Evolutionary conservation across 2,113 vertebrate genomes (phyloP).

Genomic region (Neolamprologus variostigma): DNA sequence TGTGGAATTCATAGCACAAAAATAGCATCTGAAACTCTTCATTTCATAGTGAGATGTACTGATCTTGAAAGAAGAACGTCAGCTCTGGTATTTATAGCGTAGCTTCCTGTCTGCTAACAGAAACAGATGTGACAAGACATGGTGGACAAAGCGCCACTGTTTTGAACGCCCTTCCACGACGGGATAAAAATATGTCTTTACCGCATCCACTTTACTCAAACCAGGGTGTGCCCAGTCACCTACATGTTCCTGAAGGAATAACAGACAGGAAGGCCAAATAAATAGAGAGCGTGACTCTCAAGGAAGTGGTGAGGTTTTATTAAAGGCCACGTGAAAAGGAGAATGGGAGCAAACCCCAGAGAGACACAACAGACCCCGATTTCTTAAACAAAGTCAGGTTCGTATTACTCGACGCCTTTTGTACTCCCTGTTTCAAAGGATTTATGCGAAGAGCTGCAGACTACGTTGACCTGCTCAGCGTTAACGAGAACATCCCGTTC

Average conservation of each 20-base stretch:
- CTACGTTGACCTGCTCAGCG: accelerated
- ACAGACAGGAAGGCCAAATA: background rate
- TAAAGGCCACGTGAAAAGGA: background rate
- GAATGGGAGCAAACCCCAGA: background rate
- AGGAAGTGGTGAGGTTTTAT: background rate
- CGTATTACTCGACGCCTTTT: background rate
- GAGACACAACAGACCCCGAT: background rate
- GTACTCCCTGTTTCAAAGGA: background rate
- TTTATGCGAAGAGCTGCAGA: background rate
- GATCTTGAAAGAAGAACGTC: background rate
- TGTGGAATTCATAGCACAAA: background rate
- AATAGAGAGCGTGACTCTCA: background rate
- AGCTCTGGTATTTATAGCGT: background rate
- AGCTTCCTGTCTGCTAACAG: background rate
- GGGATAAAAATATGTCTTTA: background rate
- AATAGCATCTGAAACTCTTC: background rate
- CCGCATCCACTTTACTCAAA: background rate
- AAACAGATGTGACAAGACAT: background rate
- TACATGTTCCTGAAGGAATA: background rate
- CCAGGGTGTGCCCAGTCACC: background rate
- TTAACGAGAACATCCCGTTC: slow-evolving; percentile 21
- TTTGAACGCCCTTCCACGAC: background rate
- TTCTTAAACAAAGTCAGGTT: background rate
- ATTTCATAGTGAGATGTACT: background rate
- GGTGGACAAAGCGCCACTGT: background rate